A percentile compares a stretch with the other conserved stretches of the same genome.
Evolutionary conservation across 2,797 vertebrate species (phyloP).

Genomic region (Champsocephalus esox): DNA sequence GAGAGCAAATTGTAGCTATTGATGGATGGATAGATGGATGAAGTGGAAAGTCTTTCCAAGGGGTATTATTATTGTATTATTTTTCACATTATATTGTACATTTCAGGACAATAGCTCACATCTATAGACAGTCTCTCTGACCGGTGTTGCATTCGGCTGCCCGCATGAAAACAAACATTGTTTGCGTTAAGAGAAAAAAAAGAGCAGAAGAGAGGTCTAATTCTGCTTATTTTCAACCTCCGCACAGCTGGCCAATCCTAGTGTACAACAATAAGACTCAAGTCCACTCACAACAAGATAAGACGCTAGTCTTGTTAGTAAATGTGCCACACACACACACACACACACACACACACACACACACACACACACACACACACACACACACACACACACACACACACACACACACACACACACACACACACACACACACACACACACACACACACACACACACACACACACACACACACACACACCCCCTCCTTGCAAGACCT

Average conservation of each 20-base stretch:
- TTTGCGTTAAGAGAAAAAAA: not conserved
- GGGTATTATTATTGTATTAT: not conserved
- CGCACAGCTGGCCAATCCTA: not conserved
- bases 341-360: constrained; percentile 4
- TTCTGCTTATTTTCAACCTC: not conserved
- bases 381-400: constrained; percentile 5
- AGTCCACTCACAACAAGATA: constrained; percentile 5
- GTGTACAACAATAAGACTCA: too few species aligned
- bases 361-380: constrained; percentile 5
- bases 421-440: constrained; percentile 5
- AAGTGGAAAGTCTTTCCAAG: too few species aligned
- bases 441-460: not conserved
- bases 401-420: constrained; percentile 5
- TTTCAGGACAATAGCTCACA: not conserved
- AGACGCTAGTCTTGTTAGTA: constrained; percentile 9
- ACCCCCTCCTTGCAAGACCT: constrained; percentile 20
- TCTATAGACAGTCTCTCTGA: not conserved
- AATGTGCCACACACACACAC: not conserved
- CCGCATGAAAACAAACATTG: too few species aligned
- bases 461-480: constrained; percentile 4
- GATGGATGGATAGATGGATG: too few species aligned
- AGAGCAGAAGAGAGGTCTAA: too few species aligned
- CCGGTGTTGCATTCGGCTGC: not conserved
- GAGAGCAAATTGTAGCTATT: too few species aligned
- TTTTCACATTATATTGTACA: not conserved